Evolutionary conservation across 1,140 invertebrate genomes (phyloP).

Genomic region (Holotrichia oblita): DNA sequence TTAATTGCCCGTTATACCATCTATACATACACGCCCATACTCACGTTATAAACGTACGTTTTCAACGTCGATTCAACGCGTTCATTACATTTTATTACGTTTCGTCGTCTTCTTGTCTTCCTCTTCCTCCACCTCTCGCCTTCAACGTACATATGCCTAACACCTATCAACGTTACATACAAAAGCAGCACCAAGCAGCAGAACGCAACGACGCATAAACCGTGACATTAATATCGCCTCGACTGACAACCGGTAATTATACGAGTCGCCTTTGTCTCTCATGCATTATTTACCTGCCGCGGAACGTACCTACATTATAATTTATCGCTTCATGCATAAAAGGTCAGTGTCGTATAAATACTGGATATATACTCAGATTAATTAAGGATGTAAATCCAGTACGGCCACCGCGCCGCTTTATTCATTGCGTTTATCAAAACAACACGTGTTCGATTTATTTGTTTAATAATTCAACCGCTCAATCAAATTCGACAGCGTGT

Average conservation of each 20-base stretch:
- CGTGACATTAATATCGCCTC: conserved; percentile 19
- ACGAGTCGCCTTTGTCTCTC: conserved; percentile 19
- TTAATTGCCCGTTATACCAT: conserved; percentile 32
- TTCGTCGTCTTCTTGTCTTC: background rate
- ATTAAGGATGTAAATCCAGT: conserved; percentile 17
- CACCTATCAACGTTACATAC: background rate
- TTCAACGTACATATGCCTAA: background rate
- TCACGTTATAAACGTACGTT: background rate
- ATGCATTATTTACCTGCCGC: conserved; percentile 19
- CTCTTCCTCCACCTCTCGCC: background rate
- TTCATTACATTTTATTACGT: conserved; percentile 5
- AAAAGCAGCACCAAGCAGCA: background rate
- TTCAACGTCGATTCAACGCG: conserved; percentile 7
- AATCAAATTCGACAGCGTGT: background rate
- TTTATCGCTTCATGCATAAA: conserved; percentile 13
- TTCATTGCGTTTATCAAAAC: background rate
- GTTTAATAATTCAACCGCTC: background rate
- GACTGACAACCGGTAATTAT: conserved; percentile 16
- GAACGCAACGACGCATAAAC: conserved; percentile 3
- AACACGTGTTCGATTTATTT: background rate
- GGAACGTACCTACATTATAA: conserved; percentile 8
- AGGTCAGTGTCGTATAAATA: conserved; percentile 17
- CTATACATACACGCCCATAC: background rate
- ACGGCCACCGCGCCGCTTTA: background rate
- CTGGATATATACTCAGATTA: background rate